Conservation (phyloP, 2,113 vertebrate species). For the Protomyctophum bolini region DNA sequence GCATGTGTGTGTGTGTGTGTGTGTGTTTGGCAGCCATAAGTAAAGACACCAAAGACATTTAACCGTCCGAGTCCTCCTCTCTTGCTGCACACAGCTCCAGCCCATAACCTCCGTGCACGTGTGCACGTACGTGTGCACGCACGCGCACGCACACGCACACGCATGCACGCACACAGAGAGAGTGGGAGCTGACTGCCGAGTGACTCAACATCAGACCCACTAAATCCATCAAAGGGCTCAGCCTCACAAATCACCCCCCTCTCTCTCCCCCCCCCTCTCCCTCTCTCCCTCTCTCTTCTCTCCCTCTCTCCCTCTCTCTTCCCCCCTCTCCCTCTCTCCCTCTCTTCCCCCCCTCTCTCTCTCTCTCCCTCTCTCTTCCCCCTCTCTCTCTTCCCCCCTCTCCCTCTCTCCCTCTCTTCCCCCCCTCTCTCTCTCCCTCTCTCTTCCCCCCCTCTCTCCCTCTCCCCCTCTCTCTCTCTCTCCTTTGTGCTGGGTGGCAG, state of each 20-base stretch:
- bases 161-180: background rate
- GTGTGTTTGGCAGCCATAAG: too few relatives aligned
- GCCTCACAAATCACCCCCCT: background rate
- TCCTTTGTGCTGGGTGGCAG: too few relatives aligned
- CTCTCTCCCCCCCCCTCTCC: background rate
- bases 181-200: background rate
- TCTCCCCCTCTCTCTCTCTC: too few relatives aligned
- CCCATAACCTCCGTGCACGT: too few relatives aligned
- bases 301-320: background rate
- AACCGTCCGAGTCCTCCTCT: too few relatives aligned
- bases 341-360: background rate
- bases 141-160: background rate
- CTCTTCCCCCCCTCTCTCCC: too few relatives aligned
- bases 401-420: too few relatives aligned
- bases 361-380: background rate
- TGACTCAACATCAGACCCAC: background rate
- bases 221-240: background rate
- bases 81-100: too few relatives aligned
- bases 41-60: too few relatives aligned
- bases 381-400: too few relatives aligned
- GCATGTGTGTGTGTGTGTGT: too few relatives aligned
- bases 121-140: background rate
- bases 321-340: background rate
- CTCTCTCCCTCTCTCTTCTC: background rate
- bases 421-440: background rate